Base-by-base conservation (phyloP, 2,113 vertebrate species). In the Phrynocephalus versicolor region DNA sequence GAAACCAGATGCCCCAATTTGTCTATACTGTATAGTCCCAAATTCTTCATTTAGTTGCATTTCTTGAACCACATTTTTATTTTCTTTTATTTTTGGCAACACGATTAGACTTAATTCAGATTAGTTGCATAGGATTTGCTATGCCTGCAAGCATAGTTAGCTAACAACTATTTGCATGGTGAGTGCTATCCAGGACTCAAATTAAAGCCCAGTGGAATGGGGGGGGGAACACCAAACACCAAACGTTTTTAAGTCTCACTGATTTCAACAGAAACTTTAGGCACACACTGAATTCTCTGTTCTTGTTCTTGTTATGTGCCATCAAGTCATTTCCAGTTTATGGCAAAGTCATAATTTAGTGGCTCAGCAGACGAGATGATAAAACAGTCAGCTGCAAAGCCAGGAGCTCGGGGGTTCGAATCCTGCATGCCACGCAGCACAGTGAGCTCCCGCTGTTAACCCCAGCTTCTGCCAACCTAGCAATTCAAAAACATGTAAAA, bases 1-100 rank as follows among this genome's bases (percentile, higher is more conserved):
- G 92, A 93, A 94, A 93, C 85, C 92, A 94, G 93, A 90, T 55
- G 82, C 89, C 74, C 58, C 4, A 55, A 35, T 30, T 33, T 74
- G 76, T 85, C 85, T 88, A 75, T 81, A 85, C 85, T 88, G 72
- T 81, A 85, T 91, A 83, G 92, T 84, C 79, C 81, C 92, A 90
- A 55, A 2, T 89, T 94, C 93, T 94, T 91, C 91, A 91, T 92
- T 93, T 91, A 87, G 39, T 65, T 88, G 87, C 88, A 74, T 74
- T 65, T 65, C 79, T 84, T 0, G 60, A 83, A 84, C 79, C 0
- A 0, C 72, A 72, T 93, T 94, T 89, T 91, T 93, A n/a, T n/a
- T n/a, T n/a, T n/a, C n/a, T n/a, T n/a, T n/a, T n/a, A n/a, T n/a
- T 92, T 92, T 89, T 79, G 33, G 88, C 89, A 79, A n/a, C 85